Evolutionary conservation across 2,113 vertebrate genomes (phyloP).

Genomic region (Cervus canadensis): DNA sequence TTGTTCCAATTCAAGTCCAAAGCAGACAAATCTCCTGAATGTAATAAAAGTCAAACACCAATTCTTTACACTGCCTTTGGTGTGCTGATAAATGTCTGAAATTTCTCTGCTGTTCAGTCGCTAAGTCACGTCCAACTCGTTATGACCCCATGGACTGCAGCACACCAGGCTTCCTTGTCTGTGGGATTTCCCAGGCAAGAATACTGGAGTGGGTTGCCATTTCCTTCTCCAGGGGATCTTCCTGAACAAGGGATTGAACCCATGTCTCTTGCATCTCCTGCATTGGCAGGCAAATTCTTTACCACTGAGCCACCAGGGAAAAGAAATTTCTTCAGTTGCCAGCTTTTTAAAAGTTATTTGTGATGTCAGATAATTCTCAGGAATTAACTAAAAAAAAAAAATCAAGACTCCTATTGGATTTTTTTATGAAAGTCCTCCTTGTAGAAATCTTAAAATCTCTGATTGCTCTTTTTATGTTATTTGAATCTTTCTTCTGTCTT

Average conservation of each 20-base stretch:
- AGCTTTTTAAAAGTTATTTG: constrained; percentile 15
- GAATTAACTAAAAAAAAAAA: background rate
- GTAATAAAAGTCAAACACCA: background rate
- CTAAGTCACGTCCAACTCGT: background rate
- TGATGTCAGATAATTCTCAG: background rate
- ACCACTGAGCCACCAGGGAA: background rate
- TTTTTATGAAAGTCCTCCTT: background rate
- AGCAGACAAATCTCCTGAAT: background rate
- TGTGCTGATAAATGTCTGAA: background rate
- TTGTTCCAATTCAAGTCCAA: background rate
- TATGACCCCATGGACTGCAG: background rate
- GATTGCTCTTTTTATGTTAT: background rate
- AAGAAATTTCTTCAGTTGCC: background rate
- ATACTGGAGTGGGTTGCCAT: background rate
- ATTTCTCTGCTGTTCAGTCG: background rate
- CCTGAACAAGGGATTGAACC: background rate
- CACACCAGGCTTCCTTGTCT: background rate
- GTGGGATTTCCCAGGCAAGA: background rate
- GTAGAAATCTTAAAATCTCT: background rate
- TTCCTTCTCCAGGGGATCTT: background rate
- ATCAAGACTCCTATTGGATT: background rate
- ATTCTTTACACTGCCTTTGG: background rate
- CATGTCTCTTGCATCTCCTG: background rate
- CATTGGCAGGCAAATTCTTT: background rate
- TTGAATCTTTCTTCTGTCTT: constrained; percentile 21